Percentiles rank a stretch among this genome's conserved stretches.
Conservation (phyloP, 2,888 invertebrate species). For the Dicyrtomina minuta region DNA sequence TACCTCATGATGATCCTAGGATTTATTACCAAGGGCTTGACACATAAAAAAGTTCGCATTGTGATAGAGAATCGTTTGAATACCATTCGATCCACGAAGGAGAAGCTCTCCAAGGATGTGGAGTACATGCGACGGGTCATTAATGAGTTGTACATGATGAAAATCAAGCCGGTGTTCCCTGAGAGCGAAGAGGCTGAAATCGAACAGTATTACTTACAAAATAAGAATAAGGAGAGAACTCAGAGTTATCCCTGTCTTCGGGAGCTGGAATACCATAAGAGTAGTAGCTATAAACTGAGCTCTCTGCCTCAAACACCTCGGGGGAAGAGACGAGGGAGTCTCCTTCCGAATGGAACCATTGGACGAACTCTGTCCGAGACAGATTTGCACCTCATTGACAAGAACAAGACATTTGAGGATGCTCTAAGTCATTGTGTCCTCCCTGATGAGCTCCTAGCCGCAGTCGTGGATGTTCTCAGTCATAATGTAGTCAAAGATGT, state of each 20-base stretch:
- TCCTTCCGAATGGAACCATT: neutral
- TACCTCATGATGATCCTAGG: constrained; percentile 87
- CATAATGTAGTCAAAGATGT: constrained; percentile 45
- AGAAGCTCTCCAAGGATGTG: constrained; percentile 70
- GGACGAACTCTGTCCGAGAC: constrained; percentile 65
- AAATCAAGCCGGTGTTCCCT: constrained; percentile 64
- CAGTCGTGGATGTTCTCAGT: constrained; percentile 76
- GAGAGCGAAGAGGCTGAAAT: constrained; percentile 28
- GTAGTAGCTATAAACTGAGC: too few relatives aligned
- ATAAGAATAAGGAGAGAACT: constrained; percentile 32
- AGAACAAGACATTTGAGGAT: constrained; percentile 70
- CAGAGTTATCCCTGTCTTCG: constrained; percentile 51
- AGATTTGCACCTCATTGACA: constrained; percentile 75
- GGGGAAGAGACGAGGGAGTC: neutral
- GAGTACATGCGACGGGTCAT: constrained; percentile 71
- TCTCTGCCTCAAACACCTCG: constrained; percentile 50
- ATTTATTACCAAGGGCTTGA: constrained; percentile 75
- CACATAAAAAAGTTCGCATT: constrained; percentile 48
- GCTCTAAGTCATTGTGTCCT: constrained; percentile 59
- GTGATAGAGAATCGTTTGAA: constrained; percentile 50
- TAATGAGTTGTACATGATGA: constrained; percentile 78
- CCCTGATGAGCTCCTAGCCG: constrained; percentile 72
- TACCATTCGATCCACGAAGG: constrained; percentile 44
- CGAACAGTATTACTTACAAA: constrained; percentile 7
- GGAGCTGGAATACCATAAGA: constrained; percentile 53